Percentiles rank a stretch among this genome's conserved stretches.
These are phyloP conservation scores for Otolemur garnettii DNA, from an alignment of 2,113 vertebrate genomes.

Conservation along the genomic window DNA sequence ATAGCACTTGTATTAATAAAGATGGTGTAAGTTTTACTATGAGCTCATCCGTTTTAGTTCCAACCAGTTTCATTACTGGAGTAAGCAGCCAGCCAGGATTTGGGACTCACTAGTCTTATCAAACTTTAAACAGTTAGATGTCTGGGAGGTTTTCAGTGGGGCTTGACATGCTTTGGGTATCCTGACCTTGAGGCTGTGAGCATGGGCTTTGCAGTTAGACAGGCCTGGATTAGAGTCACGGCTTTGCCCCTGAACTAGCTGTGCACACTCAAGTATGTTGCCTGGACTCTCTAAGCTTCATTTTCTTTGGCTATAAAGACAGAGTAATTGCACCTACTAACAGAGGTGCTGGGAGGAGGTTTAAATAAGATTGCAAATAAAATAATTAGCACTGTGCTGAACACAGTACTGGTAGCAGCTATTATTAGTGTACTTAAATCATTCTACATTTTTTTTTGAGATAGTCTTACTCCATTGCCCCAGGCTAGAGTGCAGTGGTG, in stretches of 20 bases:
- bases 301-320: conserved; percentile 2
- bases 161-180: neutral
- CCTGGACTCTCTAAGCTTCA: neutral
- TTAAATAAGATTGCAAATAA: conserved; percentile 27
- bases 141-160: neutral
- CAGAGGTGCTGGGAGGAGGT: neutral
- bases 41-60: neutral
- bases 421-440: conserved; percentile 4
- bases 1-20: neutral
- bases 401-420: neutral
- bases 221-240: neutral
- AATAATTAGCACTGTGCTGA: neutral
- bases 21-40: neutral
- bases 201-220: neutral
- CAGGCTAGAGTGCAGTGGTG: too few relatives aligned
- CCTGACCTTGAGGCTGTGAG: neutral
- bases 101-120: neutral
- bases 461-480: too few relatives aligned
- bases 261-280: neutral
- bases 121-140: neutral
- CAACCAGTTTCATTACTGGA: neutral
- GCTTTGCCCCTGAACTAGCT: neutral
- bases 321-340: neutral
- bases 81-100: neutral
- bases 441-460: neutral